phyloP scores from a whole-genome alignment of 2,113 vertebrate genomes.

The Oenanthe melanoleuca region DNA sequence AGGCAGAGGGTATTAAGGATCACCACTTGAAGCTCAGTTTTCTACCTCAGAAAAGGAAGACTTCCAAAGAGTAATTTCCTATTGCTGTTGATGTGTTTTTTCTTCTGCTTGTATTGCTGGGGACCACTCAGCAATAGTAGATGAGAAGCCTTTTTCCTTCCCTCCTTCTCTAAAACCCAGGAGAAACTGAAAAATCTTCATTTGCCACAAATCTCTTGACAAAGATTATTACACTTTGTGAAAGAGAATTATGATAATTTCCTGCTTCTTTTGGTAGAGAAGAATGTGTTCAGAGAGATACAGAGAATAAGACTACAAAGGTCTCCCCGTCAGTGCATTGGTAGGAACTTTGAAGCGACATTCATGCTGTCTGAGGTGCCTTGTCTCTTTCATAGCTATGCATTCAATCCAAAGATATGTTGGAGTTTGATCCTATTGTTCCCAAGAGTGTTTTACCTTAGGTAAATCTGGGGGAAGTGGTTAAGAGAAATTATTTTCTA shows the following conservation, averaged over 20 bases:
- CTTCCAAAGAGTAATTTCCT: neutral
- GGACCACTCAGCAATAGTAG: neutral
- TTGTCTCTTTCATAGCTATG: neutral
- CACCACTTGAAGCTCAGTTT: neutral
- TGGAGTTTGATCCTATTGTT: neutral
- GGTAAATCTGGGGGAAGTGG: neutral
- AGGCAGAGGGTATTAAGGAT: neutral
- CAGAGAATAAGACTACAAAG: neutral
- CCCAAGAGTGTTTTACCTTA: neutral
- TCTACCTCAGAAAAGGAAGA: neutral
- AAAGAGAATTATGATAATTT: neutral
- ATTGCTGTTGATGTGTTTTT: neutral
- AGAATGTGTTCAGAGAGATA: neutral
- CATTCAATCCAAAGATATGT: neutral
- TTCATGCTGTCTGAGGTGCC: neutral
- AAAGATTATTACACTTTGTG: neutral
- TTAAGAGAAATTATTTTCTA: neutral
- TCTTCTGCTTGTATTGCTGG: neutral
- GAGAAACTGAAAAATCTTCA: neutral
- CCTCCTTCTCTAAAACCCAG: neutral
- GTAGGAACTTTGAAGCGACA: neutral
- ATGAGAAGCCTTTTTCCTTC: neutral
- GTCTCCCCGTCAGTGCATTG: rapidly evolving
- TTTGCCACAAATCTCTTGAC: neutral
- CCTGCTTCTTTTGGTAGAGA: neutral